Conservation (phyloP, 2,888 invertebrate genomes). For the Serrognathus titanus region DNA sequence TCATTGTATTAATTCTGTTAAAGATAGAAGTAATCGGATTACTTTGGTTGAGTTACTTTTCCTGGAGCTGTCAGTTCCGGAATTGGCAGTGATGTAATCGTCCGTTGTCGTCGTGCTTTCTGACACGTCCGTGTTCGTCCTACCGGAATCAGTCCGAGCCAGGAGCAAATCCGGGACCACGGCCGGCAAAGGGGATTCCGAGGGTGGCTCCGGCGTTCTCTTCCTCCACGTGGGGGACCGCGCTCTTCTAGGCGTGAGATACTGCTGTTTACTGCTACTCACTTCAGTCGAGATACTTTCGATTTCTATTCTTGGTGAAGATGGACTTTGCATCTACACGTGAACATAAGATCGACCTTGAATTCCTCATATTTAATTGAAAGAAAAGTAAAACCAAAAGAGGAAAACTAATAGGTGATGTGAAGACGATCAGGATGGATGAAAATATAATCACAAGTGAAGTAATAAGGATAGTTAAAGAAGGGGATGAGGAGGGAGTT, state of each 20-base stretch:
- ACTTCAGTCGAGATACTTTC: constrained; percentile 18
- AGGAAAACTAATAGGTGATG: too few relatives aligned
- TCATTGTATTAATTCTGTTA: too few relatives aligned
- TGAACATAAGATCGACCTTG: not conserved
- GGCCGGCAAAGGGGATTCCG: constrained; percentile 43
- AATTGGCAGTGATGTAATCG: constrained; percentile 84
- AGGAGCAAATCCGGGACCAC: constrained; percentile 52
- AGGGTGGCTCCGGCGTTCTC: constrained; percentile 26
- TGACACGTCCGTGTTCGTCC: constrained; percentile 75
- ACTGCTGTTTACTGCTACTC: constrained; percentile 28
- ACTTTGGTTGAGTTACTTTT: constrained; percentile 63
- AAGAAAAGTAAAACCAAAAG: too few relatives aligned
- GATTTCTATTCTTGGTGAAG: constrained; percentile 21
- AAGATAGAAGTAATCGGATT: constrained; percentile 34
- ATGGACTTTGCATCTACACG: constrained; percentile 25
- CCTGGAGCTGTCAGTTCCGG: constrained; percentile 64
- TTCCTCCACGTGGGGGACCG: constrained; percentile 29
- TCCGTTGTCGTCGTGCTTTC: constrained; percentile 83
- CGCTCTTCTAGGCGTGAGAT: constrained; percentile 28
- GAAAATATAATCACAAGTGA: too few relatives aligned
- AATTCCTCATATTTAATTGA: too few relatives aligned
- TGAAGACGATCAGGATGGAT: too few relatives aligned
- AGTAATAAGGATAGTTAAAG: too few relatives aligned
- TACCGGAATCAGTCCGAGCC: constrained; percentile 69
- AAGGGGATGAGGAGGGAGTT: too few relatives aligned